A percentile compares a stretch with the other conserved stretches of the same genome.
phyloP scores from a whole-genome alignment of 2,113 vertebrate genomes.

The Cervus canadensis region DNA sequence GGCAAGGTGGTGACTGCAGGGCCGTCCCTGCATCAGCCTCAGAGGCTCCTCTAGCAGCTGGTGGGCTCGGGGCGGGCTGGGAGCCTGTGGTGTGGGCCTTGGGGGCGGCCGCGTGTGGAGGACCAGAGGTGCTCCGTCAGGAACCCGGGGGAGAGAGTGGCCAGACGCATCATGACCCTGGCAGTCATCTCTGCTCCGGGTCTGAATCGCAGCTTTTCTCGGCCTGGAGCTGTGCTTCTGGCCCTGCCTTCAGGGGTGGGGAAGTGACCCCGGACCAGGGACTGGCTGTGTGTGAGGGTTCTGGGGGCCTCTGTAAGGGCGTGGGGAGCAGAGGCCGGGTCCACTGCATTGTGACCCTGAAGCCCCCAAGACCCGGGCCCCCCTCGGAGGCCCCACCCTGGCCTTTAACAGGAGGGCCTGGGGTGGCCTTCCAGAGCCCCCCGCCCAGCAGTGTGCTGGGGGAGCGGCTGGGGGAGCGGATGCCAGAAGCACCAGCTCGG shows the following conservation, averaged over 20 bases:
- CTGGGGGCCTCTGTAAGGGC: background rate
- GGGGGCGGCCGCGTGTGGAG: background rate
- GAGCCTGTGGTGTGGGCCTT: constrained; percentile 23
- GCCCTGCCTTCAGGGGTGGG: background rate
- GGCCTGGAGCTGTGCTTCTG: background rate
- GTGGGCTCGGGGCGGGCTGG: background rate
- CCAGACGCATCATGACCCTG: accelerated
- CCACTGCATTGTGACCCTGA: background rate
- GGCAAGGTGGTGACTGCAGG: background rate
- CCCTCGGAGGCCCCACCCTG: background rate
- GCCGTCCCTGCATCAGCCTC: background rate
- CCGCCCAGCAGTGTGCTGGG: background rate
- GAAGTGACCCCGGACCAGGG: background rate
- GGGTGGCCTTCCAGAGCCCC: background rate
- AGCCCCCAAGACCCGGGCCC: background rate
- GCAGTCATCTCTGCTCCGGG: background rate
- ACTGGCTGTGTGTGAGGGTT: background rate
- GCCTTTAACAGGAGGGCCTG: background rate
- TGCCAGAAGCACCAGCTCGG: constrained; percentile 55
- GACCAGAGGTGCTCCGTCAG: background rate
- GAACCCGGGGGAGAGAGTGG: background rate
- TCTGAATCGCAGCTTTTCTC: no score
- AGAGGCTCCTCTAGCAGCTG: background rate
- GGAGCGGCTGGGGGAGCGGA: background rate
- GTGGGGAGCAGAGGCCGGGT: background rate